A percentile compares a stretch with the other conserved stretches of the same genome.
Conservation (phyloP, 2,888 invertebrate species). For the Amphipoea lucens region DNA sequence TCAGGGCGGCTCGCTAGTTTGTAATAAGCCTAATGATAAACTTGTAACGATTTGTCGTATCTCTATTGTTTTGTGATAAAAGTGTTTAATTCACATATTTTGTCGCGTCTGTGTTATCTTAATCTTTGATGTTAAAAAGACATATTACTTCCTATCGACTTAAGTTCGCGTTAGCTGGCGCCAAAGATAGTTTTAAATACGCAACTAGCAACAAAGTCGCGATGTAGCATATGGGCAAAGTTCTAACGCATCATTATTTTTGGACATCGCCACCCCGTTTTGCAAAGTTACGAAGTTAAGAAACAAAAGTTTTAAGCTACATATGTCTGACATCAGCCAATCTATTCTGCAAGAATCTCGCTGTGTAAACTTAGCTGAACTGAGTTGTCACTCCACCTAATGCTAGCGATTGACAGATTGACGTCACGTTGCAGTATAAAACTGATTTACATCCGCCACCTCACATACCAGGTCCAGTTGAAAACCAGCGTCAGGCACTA, state of each 20-base stretch:
- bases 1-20: not conserved
- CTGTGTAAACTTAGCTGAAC: not conserved
- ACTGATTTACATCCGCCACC: no score
- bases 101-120: constrained; percentile 3
- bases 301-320: not conserved
- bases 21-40: constrained; percentile 25
- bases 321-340: not conserved
- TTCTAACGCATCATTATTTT: not conserved
- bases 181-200: not conserved
- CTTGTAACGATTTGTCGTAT: constrained; percentile 24
- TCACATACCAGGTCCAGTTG: no score
- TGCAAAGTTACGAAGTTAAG: no score
- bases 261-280: not conserved
- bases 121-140: constrained; percentile 30
- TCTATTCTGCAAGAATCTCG: not conserved
- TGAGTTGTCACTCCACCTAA: not conserved
- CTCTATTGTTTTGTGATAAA: constrained; percentile 19
- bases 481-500: no score
- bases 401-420: not conserved
- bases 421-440: no score
- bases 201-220: no score
- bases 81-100: constrained; percentile 26
- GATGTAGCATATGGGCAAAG: not conserved
- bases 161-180: not conserved
- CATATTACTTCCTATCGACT: not conserved